A percentile compares a stretch with the other conserved stretches of the same genome.
phyloP scores from a whole-genome alignment of 2,113 vertebrate species.

The Setophaga kirtlandii region DNA sequence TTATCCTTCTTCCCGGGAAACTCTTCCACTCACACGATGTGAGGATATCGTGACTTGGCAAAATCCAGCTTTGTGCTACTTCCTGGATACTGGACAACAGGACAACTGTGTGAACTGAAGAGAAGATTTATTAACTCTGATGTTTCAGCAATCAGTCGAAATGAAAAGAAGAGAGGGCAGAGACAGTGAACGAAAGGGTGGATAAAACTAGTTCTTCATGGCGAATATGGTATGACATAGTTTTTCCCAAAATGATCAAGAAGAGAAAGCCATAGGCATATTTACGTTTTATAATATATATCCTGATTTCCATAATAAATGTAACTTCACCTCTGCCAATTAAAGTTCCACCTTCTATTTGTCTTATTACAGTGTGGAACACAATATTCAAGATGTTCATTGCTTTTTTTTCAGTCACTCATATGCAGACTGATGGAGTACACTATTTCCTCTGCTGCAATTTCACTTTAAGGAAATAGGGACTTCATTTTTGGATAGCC shows the following conservation, averaged over 20 bases:
- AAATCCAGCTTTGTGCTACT: slow-evolving; percentile 54
- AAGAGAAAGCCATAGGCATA: rapidly evolving
- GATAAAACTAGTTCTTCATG: not conserved
- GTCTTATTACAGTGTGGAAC: not conserved
- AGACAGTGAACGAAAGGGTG: not conserved
- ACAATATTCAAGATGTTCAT: not conserved
- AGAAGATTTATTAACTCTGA: slow-evolving; percentile 53
- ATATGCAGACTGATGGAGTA: not conserved
- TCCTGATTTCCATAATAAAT: not conserved
- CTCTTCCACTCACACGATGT: slow-evolving; percentile 73
- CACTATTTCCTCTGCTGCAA: not conserved
- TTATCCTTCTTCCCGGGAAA: slow-evolving; percentile 79
- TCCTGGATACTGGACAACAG: slow-evolving; percentile 70
- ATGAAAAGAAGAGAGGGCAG: not conserved
- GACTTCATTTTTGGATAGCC: not conserved
- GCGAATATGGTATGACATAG: not conserved
- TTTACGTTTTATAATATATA: not conserved
- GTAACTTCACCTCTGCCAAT: not conserved
- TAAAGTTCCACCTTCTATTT: not conserved
- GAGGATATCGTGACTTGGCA: slow-evolving; percentile 68
- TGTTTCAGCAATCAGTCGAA: slow-evolving; percentile 18
- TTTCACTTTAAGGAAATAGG: not conserved
- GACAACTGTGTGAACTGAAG: slow-evolving; percentile 48
- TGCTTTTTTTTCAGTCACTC: not conserved
- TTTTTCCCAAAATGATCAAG: not conserved